Evolutionary conservation across 2,888 invertebrate genomes (phyloP), one percentile per base, ranked within the genome.

Genomic region (Orthosia gothica): DNA sequence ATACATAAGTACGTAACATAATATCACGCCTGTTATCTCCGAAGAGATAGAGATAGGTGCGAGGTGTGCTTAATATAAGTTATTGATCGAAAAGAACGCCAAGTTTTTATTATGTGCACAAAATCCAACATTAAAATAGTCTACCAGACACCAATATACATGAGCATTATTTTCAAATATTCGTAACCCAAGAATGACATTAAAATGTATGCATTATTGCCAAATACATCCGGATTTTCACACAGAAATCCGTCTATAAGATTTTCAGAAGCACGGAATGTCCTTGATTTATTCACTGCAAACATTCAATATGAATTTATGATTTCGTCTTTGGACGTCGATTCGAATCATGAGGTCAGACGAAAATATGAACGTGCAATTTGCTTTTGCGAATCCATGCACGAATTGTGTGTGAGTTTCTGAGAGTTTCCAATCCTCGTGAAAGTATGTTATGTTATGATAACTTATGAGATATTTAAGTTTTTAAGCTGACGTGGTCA

Each of bases 281-380:
- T 55, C 64, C 49, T 47, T 49, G 65, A 81, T 69, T 64, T 61
- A 68, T 81, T 68, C 45, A 47, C 26, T 20, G 59, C 52, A 52
- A 75, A 57, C 47, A 57, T 73, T 79, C 50, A 63, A 65, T 80
- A 57, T 74, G 55, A 80, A 77, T 80, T 65, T 62, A 47, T 62
- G 80, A 80, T 76, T 65, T 52, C n/a, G 32, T 66, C 72, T 61
- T 15, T 49, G 40, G n/a, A 23, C 16, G n/a, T 50, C 16, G 12
- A 32, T 50, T 23, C 49, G 50, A 65, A 61, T 47, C 59, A 50
- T 50, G 74, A 64, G 55, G 23, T 76, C 45, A 50, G 26, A 4
- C 11, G n/a, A 59, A 61, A 55, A 47, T 71, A 2, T n/a, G 15
- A 50, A 15, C 18, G 13, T 40, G 15, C 20, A 72, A 2, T 64